A percentile compares a stretch with the other conserved stretches of the same genome.
These are phyloP conservation scores for Calephelis perditalis DNA, from an alignment of 2,888 invertebrate genomes.

Conservation along the genomic window DNA sequence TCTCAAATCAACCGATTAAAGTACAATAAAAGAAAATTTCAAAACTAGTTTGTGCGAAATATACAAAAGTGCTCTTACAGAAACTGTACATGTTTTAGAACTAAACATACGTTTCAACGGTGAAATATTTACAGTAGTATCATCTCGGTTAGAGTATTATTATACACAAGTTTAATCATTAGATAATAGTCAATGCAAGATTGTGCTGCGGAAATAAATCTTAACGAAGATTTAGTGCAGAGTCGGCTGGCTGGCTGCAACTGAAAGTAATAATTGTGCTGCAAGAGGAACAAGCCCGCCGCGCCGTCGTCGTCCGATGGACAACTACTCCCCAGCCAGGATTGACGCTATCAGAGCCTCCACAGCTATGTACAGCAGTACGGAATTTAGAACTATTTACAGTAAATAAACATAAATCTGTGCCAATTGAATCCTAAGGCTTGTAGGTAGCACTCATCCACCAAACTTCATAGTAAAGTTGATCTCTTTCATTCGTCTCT, in stretches of 20 bases:
- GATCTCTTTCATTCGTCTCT: constrained; percentile 69
- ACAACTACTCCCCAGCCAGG: constrained; percentile 77
- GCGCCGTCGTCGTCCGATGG: constrained; percentile 44
- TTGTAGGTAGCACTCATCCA: constrained; percentile 78
- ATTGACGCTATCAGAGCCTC: constrained; percentile 69
- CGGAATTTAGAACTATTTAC: constrained; percentile 77
- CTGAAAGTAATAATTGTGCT: constrained; percentile 83
- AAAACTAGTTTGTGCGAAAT: constrained; percentile 77
- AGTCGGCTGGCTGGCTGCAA: constrained; percentile 78
- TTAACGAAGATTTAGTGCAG: constrained; percentile 72
- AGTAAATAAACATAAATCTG: constrained; percentile 68
- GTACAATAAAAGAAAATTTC: constrained; percentile 70
- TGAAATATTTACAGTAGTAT: constrained; percentile 79
- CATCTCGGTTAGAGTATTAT: constrained; percentile 62
- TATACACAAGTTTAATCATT: constrained; percentile 72
- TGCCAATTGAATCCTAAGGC: constrained; percentile 78
- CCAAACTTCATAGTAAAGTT: constrained; percentile 72
- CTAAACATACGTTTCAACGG: constrained; percentile 75
- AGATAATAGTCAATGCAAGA: constrained; percentile 73
- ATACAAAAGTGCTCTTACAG: constrained; percentile 77
- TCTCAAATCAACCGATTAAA: constrained; percentile 67
- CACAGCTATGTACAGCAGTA: constrained; percentile 74
- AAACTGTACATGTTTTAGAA: constrained; percentile 80
- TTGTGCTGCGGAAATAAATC: constrained; percentile 78
- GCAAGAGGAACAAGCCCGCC: constrained; percentile 81